These are phyloP conservation scores for Limanda limanda DNA, from an alignment of 2,113 vertebrate genomes.

Conservation along the genomic window DNA sequence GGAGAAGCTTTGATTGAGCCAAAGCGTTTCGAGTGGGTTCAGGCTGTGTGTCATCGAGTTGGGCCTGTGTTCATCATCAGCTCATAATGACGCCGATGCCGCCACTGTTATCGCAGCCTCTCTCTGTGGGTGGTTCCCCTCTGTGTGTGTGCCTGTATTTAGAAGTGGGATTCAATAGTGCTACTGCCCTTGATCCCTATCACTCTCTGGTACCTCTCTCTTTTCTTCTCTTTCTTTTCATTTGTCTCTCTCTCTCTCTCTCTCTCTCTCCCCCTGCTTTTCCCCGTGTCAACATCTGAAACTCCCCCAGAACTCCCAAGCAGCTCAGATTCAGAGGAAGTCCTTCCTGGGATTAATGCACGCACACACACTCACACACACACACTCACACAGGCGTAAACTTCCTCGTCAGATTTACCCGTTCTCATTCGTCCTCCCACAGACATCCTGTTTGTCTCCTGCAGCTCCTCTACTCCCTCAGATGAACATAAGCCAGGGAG, in stretches of 20 bases:
- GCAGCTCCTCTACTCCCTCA: conserved; percentile 60
- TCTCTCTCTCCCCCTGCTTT: conserved; percentile 55
- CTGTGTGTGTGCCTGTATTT: conserved; percentile 17
- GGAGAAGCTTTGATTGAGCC: conserved; percentile 57
- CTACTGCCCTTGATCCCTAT: conserved; percentile 66
- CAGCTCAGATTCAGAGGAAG: conserved; percentile 75
- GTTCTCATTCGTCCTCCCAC: conserved; percentile 74
- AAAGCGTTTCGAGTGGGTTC: conserved; percentile 51
- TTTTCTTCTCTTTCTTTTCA: conserved; percentile 24
- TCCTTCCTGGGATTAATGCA: conserved; percentile 79
- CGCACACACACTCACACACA: conserved; percentile 48
- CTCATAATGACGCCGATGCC: conserved; percentile 60
- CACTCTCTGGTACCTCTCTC: conserved; percentile 49
- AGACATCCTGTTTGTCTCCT: conserved; percentile 81
- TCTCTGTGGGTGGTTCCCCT: conserved; percentile 72
- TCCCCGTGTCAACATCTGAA: conserved; percentile 65
- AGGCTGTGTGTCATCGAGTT: conserved; percentile 54
- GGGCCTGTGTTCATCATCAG: conserved; percentile 51
- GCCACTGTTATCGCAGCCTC: conserved; percentile 52
- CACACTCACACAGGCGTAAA: conserved; percentile 50
- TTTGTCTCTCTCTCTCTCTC: conserved; percentile 21
- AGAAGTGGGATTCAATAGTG: conserved; percentile 48
- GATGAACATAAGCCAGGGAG: conserved; percentile 64
- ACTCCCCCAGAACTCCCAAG: conserved; percentile 81
- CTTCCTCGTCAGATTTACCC: conserved; percentile 73